Base-by-base conservation (phyloP, 2,113 vertebrate species). In the Oenanthe melanoleuca region DNA sequence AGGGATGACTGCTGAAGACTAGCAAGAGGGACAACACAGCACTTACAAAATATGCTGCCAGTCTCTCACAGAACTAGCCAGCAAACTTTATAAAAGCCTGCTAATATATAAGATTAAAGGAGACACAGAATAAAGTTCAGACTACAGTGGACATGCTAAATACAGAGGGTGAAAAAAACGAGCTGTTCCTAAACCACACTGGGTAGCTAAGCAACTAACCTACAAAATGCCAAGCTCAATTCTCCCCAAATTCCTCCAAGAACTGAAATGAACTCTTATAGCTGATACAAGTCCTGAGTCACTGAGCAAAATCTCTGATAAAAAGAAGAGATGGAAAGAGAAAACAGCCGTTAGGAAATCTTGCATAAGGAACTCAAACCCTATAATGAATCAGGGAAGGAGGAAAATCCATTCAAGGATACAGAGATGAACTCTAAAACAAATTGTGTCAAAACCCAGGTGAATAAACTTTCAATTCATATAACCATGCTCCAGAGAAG, bases 121-220 rank as follows among this genome's bases (percentile, higher is more conserved):
- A 91, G 53, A 33, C n/a, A 72, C 6, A 65, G 61, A 81, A 87
- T 31, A 61, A 89, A 94, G 85, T 93, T 94, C 85, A 90, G 64
- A 33, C 71, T 66, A 40, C 52, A 74, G 82, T 80, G 89, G 85
- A 88, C 94, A 92, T 0, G 5, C 47, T 83, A 86, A 94, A 86
- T 73, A 74, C 55, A 88, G 85, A 80, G 55, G 38, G 33, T 61
- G 29, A 29, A 66, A 78, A 86, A 69, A 77, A 47, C 66, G 55
- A 86, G 29, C 42, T 57, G 53, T 37, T 84, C 77, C 49, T 61
- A 66, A 75, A 74, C n/a, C 60, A 86, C 13, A 28, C 33, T 42
- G 89, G 59, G 92, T 91, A 96, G 75, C 87, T 94, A 95, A 93
- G 88, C 82, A 95, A 93, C 85, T 93, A 86, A 95, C 67, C 31